These are phyloP conservation scores for Sternarchorhynchus goeldii DNA, from an alignment of 2,797 vertebrate species.

Conservation along the genomic window DNA sequence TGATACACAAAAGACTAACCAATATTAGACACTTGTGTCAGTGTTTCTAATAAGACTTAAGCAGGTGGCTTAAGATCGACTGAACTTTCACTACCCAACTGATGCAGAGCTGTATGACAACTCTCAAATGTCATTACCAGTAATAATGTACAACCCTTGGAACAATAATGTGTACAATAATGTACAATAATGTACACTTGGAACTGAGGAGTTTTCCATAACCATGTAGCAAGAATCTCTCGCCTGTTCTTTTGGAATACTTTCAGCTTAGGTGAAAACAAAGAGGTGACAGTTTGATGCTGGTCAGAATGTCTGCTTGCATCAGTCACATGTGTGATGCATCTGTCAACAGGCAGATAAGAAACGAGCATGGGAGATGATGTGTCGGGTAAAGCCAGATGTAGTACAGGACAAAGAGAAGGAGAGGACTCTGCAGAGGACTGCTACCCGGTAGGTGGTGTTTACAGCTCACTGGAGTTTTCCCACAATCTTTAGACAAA, in stretches of 20 bases:
- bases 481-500: background rate
- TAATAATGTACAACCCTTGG: background rate
- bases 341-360: conserved; percentile 72
- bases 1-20: background rate
- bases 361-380: conserved; percentile 89
- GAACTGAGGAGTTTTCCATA: too few relatives aligned
- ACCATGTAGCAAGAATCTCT: too few relatives aligned
- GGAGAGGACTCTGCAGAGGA: conserved; percentile 87
- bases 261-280: background rate
- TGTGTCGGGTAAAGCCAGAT: conserved; percentile 91
- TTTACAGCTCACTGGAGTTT: background rate
- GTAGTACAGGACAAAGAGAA: conserved; percentile 82
- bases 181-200: too few relatives aligned
- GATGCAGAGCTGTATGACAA: background rate
- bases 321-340: background rate
- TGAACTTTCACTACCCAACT: background rate
- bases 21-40: background rate
- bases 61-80: background rate
- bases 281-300: background rate
- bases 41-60: background rate
- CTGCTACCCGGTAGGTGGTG: conserved; percentile 85
- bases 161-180: too few relatives aligned
- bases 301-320: background rate
- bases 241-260: background rate
- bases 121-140: background rate